These are phyloP conservation scores for Ramphastos sulfuratus DNA, from an alignment of 2,113 vertebrate genomes.

Conservation along the genomic window DNA sequence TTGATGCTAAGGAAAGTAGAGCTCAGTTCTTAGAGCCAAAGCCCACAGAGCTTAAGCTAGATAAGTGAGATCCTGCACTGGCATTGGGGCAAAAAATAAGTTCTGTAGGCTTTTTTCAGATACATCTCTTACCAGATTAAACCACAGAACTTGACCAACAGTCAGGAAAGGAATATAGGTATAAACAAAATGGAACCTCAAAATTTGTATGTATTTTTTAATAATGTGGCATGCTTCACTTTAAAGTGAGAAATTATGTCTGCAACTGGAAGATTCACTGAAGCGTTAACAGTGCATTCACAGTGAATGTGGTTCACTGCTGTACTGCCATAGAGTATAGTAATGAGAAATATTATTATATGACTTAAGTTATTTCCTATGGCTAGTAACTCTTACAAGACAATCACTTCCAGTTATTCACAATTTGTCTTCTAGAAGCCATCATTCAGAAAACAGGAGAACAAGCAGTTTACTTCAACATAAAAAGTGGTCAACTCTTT, in stretches of 20 bases:
- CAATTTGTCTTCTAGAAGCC: background rate
- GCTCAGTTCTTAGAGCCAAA: background rate
- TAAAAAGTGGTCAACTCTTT: background rate
- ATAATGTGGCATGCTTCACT: accelerated
- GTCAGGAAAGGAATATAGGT: background rate
- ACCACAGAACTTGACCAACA: background rate
- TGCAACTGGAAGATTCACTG: background rate
- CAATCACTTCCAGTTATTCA: background rate
- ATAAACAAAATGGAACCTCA: background rate
- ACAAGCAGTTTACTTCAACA: background rate
- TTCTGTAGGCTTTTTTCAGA: background rate
- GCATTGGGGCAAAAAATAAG: background rate
- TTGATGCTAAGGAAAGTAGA: background rate
- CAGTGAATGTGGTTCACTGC: background rate
- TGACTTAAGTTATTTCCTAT: background rate
- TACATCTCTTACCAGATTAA: background rate
- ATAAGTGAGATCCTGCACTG: background rate
- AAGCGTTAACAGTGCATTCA: background rate
- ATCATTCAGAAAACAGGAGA: background rate
- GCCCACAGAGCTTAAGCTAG: background rate
- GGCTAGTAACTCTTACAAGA: background rate
- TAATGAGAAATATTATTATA: background rate
- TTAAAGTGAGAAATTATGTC: background rate
- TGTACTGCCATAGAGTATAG: background rate
- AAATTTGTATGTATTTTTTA: background rate